Base-by-base conservation (phyloP, 2,888 invertebrate genomes). In the Subacronicta megacephala region DNA sequence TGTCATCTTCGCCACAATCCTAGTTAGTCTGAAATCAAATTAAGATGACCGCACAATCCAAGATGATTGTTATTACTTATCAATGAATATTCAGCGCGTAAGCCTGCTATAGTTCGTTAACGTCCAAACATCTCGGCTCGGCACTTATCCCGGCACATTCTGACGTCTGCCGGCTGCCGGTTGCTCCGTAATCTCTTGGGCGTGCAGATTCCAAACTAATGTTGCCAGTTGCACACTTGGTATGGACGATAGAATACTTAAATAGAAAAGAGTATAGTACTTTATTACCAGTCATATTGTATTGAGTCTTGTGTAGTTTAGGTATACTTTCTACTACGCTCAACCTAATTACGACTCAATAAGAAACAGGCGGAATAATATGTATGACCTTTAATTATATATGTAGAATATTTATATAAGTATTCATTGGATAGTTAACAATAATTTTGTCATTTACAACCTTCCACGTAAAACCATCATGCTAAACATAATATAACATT, bases 71-170 rank as follows among this genome's bases (percentile, higher is more conserved):
- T 69, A 73, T 68, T 69, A 57, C 42, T 55, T 55, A 51, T 46
- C 58, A 56, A 73, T 73, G 74, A 76, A 75, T 73, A 76, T 73
- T 73, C 77, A 76, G 52, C 62, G 65, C 57, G 45, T 64, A 65
- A 72, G 62, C 74, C 31, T 33, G 62, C 43, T 55, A 72, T 72
- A 75, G 72, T 73, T 68, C 55, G 72, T 75, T 67, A 65, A 72
- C 72, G 72, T 63, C 58, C 61, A 60, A 75, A 64, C 72, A 73
- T 73, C 68, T 74, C 77, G 44, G 64, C 57, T 35, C 56, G 72
- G 77, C 76, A 72, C 77, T 79, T 78, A 79, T 75, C 75, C 72
- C 60, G 72, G 72, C 58, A 71, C 68, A 78, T 78, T 78, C 72
- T 66, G 71, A 65, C 69, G 72, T 70, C 75, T 26, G 26, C 26